Evolutionary conservation across 2,113 vertebrate genomes (phyloP).

Genomic region (Calcarius ornatus): DNA sequence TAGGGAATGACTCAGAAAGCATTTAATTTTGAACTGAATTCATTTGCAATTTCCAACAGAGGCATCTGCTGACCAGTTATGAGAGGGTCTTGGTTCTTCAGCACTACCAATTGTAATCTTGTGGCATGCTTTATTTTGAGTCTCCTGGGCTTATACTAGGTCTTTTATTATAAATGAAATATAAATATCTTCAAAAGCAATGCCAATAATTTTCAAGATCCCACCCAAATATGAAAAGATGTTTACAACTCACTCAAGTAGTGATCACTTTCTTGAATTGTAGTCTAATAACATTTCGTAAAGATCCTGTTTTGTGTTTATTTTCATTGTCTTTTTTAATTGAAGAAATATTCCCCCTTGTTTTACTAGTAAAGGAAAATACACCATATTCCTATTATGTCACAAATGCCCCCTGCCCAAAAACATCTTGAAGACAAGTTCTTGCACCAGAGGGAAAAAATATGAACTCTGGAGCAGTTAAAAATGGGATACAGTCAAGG

Average conservation of each 20-base stretch:
- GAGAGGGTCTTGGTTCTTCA: slow-evolving; percentile 13
- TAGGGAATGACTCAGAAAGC: slow-evolving; percentile 53
- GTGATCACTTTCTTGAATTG: background rate
- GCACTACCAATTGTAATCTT: slow-evolving; percentile 11
- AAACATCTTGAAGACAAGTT: background rate
- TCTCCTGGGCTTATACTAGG: background rate
- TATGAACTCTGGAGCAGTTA: background rate
- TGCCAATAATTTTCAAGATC: background rate
- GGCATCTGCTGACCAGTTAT: slow-evolving; percentile 36
- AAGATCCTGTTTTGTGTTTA: background rate
- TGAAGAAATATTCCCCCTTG: background rate
- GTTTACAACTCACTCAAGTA: background rate
- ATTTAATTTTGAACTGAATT: slow-evolving; percentile 62
- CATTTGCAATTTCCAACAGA: slow-evolving; percentile 39
- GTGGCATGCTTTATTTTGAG: background rate
- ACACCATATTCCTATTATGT: background rate
- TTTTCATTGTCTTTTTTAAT: background rate
- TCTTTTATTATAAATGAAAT: background rate
- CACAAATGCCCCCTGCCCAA: rapidly evolving
- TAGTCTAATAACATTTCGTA: background rate
- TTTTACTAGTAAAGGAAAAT: background rate
- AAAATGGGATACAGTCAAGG: background rate
- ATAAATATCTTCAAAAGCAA: background rate
- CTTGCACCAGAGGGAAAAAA: background rate
- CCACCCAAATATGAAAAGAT: background rate